A percentile compares a stretch with the other conserved stretches of the same genome.
These are phyloP conservation scores for Otolemur crassicaudatus DNA, from an alignment of 2,797 vertebrate species.

Conservation along the genomic window DNA sequence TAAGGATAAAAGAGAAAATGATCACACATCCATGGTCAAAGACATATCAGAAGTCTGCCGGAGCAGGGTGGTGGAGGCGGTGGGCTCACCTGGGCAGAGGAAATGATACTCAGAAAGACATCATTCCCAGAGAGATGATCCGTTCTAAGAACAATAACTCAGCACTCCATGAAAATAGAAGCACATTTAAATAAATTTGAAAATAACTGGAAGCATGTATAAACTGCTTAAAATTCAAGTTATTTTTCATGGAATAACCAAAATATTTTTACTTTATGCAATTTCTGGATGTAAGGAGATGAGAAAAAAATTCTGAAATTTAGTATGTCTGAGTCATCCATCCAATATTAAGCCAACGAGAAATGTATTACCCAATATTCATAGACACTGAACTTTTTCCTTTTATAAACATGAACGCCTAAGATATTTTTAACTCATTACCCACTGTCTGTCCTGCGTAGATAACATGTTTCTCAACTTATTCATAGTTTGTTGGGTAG, in stretches of 20 bases:
- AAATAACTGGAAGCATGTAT: neutral
- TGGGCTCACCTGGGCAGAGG: neutral
- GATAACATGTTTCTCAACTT: neutral
- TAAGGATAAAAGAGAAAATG: conserved; percentile 66
- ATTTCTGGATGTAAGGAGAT: conserved; percentile 2
- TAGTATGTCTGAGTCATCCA: neutral
- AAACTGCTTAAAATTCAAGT: neutral
- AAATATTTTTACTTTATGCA: neutral
- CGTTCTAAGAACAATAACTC: neutral
- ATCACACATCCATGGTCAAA: conserved; percentile 53
- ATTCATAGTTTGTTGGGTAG: conserved; percentile 1
- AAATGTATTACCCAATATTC: conserved; percentile 2
- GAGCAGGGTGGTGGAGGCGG: rapidly evolving
- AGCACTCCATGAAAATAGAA: neutral
- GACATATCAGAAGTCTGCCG: conserved; percentile 38
- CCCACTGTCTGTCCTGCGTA: neutral
- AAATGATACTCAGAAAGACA: neutral
- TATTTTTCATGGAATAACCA: neutral
- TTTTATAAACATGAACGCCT: neutral
- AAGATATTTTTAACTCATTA: neutral
- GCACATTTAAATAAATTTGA: neutral
- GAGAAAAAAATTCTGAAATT: neutral
- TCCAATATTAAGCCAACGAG: neutral
- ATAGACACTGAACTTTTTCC: neutral
- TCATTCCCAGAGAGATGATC: neutral